Base-by-base conservation (phyloP, 2,797 vertebrate species). In the Myiotriccus ornatus region DNA sequence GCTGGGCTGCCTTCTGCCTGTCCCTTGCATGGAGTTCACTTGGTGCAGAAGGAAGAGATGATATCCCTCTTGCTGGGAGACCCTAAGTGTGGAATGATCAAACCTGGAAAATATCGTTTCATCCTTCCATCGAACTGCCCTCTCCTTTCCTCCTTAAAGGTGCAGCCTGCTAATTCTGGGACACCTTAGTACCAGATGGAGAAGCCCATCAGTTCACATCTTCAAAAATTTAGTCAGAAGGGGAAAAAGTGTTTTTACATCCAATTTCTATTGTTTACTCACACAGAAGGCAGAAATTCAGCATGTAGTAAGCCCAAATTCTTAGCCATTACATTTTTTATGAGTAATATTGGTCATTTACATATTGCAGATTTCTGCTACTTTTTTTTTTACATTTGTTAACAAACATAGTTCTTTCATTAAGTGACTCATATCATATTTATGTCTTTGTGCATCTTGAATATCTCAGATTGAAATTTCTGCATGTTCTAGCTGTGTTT, bases 11-110 rank as follows among this genome's bases (percentile, higher is more conserved):
- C 52, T 59, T 8, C 30, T 59, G 43, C 47, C 27, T 35, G 5
- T 35, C 65, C 6, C 55, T 85, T 3, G 0, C 4, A 0, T 13
- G 15, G 22, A 57, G 50, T 6, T 50, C 39, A 9, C 44, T 25
- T 34, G 30, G 15, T 46, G 44, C 49, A 37, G 75, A 82, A 81
- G 74, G 28, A 79, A 55, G n/a, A 74, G 44, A 69, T 7, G 21
- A 56, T 34, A 37, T 34, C 18, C 20, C 25, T 60, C 56, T 68
- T 80, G 41, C 30, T 65, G 23, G 39, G 56, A 56, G 35, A 63
- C 19, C 19, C 25, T 19, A 16, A 3, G 0, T 15, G 28, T 63
- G 46, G 70, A 83, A 60, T 37, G 20, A 59, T 34, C 28, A 59
- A 76, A 69, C 11, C 20, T 55, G 44, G 52, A 78, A 60, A 27